These are phyloP conservation scores for Rhodeus uyekii DNA, from an alignment of 2,797 vertebrate species.

Conservation along the genomic window DNA sequence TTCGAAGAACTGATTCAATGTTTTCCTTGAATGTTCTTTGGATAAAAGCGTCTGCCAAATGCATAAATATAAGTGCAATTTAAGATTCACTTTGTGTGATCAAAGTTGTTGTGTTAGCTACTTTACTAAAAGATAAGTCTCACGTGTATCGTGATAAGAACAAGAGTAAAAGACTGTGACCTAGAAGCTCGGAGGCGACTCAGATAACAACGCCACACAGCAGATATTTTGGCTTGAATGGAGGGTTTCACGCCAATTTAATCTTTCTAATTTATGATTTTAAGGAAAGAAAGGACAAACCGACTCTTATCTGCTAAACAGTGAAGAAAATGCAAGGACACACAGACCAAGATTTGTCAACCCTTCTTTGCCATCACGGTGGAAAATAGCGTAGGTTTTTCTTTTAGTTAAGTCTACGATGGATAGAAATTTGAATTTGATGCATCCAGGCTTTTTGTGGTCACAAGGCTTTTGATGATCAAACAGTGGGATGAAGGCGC, in stretches of 20 bases:
- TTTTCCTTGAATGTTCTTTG: too few species aligned
- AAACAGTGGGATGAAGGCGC: constrained; percentile 8
- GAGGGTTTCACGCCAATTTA: neutral
- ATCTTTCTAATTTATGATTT: neutral
- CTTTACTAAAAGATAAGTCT: neutral
- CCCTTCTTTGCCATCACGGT: neutral
- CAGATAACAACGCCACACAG: neutral
- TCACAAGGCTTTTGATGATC: constrained; percentile 38
- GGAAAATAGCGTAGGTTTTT: neutral
- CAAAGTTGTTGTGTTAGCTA: neutral
- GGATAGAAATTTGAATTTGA: neutral
- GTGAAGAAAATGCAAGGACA: neutral
- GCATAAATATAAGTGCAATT: too few species aligned
- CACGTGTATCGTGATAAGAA: constrained; percentile 3
- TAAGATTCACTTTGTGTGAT: neutral
- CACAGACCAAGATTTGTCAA: neutral
- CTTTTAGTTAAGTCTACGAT: neutral
- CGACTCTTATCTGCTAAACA: neutral
- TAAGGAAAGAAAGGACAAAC: neutral
- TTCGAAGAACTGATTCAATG: too few species aligned
- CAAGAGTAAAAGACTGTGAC: neutral
- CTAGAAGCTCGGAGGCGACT: neutral
- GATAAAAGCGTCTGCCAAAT: too few species aligned
- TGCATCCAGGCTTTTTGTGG: neutral
- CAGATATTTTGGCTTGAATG: constrained; percentile 16